phyloP scores from a whole-genome alignment of 2,888 invertebrate genomes.

The Imbricaverruca yamaguchii region DNA sequence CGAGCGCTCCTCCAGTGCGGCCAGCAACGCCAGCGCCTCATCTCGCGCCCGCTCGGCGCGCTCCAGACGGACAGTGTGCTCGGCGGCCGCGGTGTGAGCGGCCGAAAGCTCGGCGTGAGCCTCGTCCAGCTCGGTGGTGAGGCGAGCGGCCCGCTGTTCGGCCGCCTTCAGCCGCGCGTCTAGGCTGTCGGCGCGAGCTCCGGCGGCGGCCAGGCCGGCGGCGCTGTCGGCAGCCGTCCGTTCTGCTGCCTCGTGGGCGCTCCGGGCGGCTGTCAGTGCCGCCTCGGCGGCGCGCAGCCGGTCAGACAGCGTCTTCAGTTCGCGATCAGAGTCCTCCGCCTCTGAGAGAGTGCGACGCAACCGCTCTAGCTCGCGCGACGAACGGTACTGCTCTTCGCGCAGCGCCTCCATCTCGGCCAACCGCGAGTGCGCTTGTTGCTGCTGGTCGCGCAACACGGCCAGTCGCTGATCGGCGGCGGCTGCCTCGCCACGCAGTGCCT shows the following conservation, averaged over 20 bases:
- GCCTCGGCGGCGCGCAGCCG: background rate
- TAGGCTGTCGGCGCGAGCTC: background rate
- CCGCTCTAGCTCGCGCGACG: background rate
- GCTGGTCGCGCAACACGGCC: background rate
- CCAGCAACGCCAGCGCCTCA: background rate
- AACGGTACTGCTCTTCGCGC: background rate
- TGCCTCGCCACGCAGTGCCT: background rate
- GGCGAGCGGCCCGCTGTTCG: background rate
- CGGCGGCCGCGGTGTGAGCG: background rate
- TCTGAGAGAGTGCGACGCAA: background rate
- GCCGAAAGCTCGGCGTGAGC: background rate
- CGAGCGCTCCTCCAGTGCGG: background rate
- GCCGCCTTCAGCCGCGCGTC: background rate
- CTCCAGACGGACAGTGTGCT: background rate
- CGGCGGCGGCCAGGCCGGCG: background rate
- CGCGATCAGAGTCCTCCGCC: slow-evolving; percentile 4
- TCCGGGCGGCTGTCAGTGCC: background rate
- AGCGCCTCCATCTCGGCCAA: background rate
- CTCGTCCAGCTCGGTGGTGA: background rate
- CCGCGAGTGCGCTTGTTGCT: background rate
- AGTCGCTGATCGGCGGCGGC: background rate
- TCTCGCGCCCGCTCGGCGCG: background rate
- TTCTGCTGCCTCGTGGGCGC: background rate
- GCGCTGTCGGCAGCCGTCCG: background rate
- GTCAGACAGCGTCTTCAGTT: background rate